Base-by-base conservation (phyloP, 2,113 vertebrate species). In the Xiphias gladius region DNA sequence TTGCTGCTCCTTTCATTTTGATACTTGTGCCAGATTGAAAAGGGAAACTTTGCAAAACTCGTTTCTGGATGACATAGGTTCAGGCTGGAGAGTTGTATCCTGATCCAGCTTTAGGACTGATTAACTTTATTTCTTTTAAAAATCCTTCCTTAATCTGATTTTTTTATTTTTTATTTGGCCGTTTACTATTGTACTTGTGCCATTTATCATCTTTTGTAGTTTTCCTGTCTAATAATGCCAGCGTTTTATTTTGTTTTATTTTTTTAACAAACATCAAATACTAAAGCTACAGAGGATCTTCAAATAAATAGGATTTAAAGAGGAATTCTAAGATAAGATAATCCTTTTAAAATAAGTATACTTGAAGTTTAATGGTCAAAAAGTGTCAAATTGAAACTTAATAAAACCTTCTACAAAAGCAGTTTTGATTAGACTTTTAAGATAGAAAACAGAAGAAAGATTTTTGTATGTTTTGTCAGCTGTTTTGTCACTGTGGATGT, bases 1-100 rank as follows among this genome's bases (percentile, higher is more conserved):
- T 91, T 89, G 83, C 66, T 62, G 83, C 73, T 73, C 28, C 82
- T 91, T 88, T 94, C 79, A 88, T 87, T 91, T 69, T 83, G 73
- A 86, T 82, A 63, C 79, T 89, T 76, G 71, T 80, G 83, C 52
- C 84, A 76, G 63, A 83, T 76, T 91, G 80, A 80, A 87, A 86
- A 54, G 62, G 54, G 61, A 85, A 89, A 91, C 88, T 88, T 83
- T 66, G 76, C 9, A 61, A 83, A 88, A 83, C 46, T 68, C 64
- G 26, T 70, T 68, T 82, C 57, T 57, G 43, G 39, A 69, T 54
- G 43, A 82, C 57, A 69, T 73, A 28, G 70, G 80, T 80, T 83
- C 55, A 68, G 41, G 26, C 55, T 61, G 28, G 9, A 76, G 30
- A 59, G 73, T n/a, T 75, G 39, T 55, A 61, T 81, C 8, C 22